These are phyloP conservation scores for Limnephilus lunatus DNA, from an alignment of 2,888 invertebrate genomes.

Conservation along the genomic window DNA sequence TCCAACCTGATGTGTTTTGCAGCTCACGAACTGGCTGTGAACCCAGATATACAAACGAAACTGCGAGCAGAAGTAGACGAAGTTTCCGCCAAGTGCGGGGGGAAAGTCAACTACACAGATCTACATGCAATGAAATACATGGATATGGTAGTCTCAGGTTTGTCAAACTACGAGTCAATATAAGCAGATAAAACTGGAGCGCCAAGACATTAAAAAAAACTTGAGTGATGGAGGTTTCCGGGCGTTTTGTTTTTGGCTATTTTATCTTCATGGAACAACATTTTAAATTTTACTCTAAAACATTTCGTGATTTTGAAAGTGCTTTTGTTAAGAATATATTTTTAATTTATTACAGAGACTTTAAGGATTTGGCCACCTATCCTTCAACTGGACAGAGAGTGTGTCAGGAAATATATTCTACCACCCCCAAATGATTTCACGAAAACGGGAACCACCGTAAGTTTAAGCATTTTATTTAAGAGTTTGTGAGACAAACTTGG, in stretches of 20 bases:
- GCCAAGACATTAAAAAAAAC: too few relatives aligned
- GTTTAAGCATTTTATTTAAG: too few relatives aligned
- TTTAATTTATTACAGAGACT: conserved; percentile 69
- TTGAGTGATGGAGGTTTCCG: too few relatives aligned
- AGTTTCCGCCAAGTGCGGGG: conserved; percentile 71
- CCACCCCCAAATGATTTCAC: conserved; percentile 55
- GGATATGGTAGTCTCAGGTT: conserved; percentile 51
- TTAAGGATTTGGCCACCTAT: conserved; percentile 75
- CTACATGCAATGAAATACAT: conserved; percentile 77
- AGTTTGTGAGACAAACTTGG: too few relatives aligned
- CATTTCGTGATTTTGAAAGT: too few relatives aligned
- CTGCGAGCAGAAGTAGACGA: conserved; percentile 76
- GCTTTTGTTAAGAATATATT: neutral
- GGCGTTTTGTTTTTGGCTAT: too few relatives aligned
- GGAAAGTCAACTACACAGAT: conserved; percentile 75
- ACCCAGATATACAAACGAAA: conserved; percentile 70
- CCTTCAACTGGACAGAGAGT: conserved; percentile 72
- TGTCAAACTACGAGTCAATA: too few relatives aligned
- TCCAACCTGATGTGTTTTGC: conserved; percentile 69
- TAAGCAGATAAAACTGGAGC: too few relatives aligned
- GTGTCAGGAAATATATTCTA: conserved; percentile 72
- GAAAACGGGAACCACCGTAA: conserved; percentile 27
- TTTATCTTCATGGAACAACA: too few relatives aligned
- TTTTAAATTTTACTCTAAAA: too few relatives aligned
- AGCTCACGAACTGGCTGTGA: conserved; percentile 31